These are phyloP conservation scores for Argyresthia albistria DNA, from an alignment of 2,888 invertebrate species.

Conservation along the genomic window DNA sequence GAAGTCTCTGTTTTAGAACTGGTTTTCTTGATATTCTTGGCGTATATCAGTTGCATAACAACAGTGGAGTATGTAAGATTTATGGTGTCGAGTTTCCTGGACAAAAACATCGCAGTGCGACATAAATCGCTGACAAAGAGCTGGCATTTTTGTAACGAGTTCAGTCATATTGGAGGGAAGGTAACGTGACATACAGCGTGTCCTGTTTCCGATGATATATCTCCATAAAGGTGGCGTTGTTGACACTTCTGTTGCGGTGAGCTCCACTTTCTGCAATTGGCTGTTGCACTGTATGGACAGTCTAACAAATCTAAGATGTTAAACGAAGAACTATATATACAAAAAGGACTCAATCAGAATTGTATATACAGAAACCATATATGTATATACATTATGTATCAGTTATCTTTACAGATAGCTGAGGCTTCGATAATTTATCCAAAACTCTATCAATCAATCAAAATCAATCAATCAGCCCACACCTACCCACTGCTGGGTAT, in stretches of 20 bases:
- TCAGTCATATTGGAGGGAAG: conserved; percentile 5
- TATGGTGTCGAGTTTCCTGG: background rate
- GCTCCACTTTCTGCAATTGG: no score
- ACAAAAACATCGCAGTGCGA: conserved; percentile 1
- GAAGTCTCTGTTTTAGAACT: conserved; percentile 42
- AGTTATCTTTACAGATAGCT: no score
- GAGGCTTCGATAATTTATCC: no score
- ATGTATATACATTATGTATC: no score
- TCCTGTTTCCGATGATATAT: conserved; percentile 8
- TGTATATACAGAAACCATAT: no score
- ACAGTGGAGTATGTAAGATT: background rate
- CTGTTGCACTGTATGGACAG: no score
- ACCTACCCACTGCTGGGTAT: no score
- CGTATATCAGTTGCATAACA: background rate
- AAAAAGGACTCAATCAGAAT: no score
- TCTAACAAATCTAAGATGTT: no score
- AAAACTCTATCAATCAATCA: no score
- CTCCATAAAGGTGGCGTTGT: conserved; percentile 6
- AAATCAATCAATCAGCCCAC: no score
- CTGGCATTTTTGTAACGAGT: conserved; percentile 4
- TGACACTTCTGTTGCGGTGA: conserved; percentile 8
- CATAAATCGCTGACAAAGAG: conserved; percentile 1
- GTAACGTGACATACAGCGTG: conserved; percentile 2
- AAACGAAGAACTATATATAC: no score
- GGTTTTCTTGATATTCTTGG: conserved; percentile 13